Base-by-base conservation (phyloP, 2,888 invertebrate genomes). In the Brachyptera putata region DNA sequence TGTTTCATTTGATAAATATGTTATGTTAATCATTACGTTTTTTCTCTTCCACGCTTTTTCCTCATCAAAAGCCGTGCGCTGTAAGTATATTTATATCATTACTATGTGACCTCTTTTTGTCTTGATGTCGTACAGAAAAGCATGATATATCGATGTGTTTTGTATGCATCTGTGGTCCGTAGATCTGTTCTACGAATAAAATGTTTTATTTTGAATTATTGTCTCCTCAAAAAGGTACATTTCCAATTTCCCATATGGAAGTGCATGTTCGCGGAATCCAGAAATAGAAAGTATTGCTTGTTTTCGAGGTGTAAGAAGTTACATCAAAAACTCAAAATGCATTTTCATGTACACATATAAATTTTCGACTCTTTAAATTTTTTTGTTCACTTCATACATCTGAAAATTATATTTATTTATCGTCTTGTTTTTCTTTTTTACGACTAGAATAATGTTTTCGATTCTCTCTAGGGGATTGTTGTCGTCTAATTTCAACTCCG, bases 401-500 rank as follows among this genome's bases (percentile, higher is more conserved):
- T 22, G 24, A 16, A 43, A 18, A 9, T 43, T 43, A 14, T 43
- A 43, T 43, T 43, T 43, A 18, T 43, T 22, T 46, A 9, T n/a
- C n/a, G 46, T 46, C 46, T 21, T 24, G 4, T 46, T 46, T 46
- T 21, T 46, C n/a, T n/a, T n/a, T n/a, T n/a, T n/a, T n/a, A n/a
- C 46, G 46, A 46, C 9, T 24, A 24, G n/a, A 22, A 46, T 24
- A 24, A 46, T n/a, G 24, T 21, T 48, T 48, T 24, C n/a, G 30
- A 24, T 26, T n/a, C 30, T 50, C 13, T 26, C 49, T 30, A 49
- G 16, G 1, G 30, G 16, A 30, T 14, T 3, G 36, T 36, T 53
- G 53, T 50, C 50, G 50, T 53, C 36, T 36, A 36, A 53, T 36
- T 53, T 53, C 3, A 21, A 53, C 36, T 36, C n/a, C 53, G 34